These are phyloP conservation scores for Nemopilema nomurai DNA, from an alignment of 30 jellyfish, hydroid and myxozoan species.

Conservation along the genomic window DNA sequence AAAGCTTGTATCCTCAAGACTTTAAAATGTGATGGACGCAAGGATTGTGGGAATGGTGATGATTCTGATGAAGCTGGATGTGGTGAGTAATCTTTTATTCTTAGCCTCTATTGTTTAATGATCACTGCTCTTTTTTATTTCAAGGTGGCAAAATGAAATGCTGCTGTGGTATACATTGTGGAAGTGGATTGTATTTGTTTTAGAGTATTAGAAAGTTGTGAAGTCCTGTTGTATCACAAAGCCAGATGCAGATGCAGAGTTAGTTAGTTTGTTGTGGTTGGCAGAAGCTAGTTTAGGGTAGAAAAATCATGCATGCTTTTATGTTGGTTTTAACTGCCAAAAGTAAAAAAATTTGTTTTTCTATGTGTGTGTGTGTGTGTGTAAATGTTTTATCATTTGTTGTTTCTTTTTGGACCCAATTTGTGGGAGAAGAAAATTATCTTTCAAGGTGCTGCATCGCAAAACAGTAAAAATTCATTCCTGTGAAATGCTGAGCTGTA, in stretches of 20 bases:
- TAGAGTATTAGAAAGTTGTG: too few species aligned
- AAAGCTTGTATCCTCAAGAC: constrained; percentile 46
- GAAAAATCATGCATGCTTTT: too few species aligned
- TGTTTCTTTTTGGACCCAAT: background rate
- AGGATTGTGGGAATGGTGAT: constrained; percentile 76
- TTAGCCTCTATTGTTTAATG: background rate
- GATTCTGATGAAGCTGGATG: constrained; percentile 84
- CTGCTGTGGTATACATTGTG: too few species aligned
- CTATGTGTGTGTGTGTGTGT: background rate
- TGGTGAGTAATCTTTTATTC: constrained; percentile 41
- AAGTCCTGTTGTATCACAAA: too few species aligned
- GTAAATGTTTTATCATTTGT: background rate
- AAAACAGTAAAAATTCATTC: background rate
- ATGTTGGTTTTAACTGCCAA: background rate
- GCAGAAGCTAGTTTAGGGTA: too few species aligned
- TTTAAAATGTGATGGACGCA: constrained; percentile 70
- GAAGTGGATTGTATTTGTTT: too few species aligned
- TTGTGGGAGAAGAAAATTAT: background rate
- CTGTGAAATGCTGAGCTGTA: background rate
- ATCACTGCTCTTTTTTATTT: too few species aligned
- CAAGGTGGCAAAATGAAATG: too few species aligned
- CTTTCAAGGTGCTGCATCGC: background rate
- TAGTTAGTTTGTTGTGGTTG: too few species aligned
- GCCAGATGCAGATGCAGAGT: too few species aligned
- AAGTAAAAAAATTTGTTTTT: background rate